These are phyloP conservation scores for Drosophila eohydei DNA, from an alignment of 2,888 invertebrate genomes.

Conservation along the genomic window DNA sequence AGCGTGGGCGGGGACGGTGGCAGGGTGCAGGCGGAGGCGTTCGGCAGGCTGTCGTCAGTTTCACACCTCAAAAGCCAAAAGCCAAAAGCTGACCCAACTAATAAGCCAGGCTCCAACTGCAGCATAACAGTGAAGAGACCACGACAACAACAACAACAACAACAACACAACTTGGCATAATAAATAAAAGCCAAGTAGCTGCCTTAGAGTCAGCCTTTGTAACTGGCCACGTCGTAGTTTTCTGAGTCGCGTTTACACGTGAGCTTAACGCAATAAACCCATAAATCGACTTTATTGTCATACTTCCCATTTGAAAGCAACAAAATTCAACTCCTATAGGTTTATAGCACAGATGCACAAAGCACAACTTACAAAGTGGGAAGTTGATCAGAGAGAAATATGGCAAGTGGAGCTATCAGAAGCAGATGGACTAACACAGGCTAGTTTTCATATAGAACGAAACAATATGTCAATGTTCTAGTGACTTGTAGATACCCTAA, in stretches of 20 bases:
- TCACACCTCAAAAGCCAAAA: constrained; percentile 65
- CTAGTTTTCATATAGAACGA: too few relatives aligned
- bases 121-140: constrained; percentile 48
- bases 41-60: constrained; percentile 31
- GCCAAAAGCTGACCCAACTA: constrained; percentile 72
- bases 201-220: constrained; percentile 66
- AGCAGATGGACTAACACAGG: too few relatives aligned
- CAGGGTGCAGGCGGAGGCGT: not conserved
- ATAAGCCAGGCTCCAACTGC: constrained; percentile 59
- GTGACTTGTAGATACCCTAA: not conserved
- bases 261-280: constrained; percentile 14
- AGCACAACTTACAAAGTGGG: not conserved
- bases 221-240: constrained; percentile 30
- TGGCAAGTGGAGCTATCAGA: not conserved
- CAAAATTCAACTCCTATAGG: not conserved
- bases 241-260: constrained; percentile 36
- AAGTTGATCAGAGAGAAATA: not conserved
- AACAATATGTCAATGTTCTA: not conserved
- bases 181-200: constrained; percentile 80
- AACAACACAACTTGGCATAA: constrained; percentile 68
- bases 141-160: constrained; percentile 45
- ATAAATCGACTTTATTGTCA: constrained; percentile 1
- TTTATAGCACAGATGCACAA: not conserved
- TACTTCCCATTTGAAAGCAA: not conserved
- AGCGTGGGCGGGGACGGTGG: not conserved